Evolutionary conservation across 2,888 invertebrate species (phyloP).

Genomic region (Phlogophora meticulosa): DNA sequence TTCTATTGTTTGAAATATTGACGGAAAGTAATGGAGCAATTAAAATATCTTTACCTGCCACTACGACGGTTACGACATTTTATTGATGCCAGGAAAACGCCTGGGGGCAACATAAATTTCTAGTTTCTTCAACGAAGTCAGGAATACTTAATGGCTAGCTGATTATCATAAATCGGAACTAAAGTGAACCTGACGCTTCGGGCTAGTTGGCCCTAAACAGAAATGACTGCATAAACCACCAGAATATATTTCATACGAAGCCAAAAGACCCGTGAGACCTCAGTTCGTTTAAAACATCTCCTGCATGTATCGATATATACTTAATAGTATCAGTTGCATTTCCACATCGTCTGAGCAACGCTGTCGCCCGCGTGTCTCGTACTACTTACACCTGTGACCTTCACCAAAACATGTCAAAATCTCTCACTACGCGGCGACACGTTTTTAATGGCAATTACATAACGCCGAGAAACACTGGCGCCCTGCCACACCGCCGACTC

Average conservation of each 20-base stretch:
- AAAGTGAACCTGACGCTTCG: constrained; percentile 26
- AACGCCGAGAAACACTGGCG: constrained; percentile 64
- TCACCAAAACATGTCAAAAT: constrained; percentile 75
- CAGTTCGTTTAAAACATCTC: constrained; percentile 31
- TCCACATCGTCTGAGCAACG: constrained; percentile 78
- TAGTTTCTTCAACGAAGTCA: constrained; percentile 42
- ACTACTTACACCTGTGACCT: constrained; percentile 82
- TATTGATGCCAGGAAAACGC: constrained; percentile 34
- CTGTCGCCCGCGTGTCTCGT: constrained; percentile 87
- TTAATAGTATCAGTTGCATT: constrained; percentile 74
- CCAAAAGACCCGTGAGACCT: constrained; percentile 7
- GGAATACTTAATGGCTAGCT: constrained; percentile 33
- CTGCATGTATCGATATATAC: constrained; percentile 54
- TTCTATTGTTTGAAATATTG: constrained; percentile 41
- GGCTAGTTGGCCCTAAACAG: constrained; percentile 21
- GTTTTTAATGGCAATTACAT: constrained; percentile 60
- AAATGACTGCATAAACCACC: constrained; percentile 16
- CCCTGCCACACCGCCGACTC: constrained; percentile 31
- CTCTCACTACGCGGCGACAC: constrained; percentile 67
- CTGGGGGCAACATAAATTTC: constrained; percentile 34
- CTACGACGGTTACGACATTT: constrained; percentile 25
- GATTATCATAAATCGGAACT: constrained; percentile 48
- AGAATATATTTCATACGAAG: constrained; percentile 23
- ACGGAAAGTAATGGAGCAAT: constrained; percentile 45
- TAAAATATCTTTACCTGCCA: constrained; percentile 40